Base-by-base conservation (phyloP, 2,888 invertebrate species). In the Eupithecia pulchellata region DNA sequence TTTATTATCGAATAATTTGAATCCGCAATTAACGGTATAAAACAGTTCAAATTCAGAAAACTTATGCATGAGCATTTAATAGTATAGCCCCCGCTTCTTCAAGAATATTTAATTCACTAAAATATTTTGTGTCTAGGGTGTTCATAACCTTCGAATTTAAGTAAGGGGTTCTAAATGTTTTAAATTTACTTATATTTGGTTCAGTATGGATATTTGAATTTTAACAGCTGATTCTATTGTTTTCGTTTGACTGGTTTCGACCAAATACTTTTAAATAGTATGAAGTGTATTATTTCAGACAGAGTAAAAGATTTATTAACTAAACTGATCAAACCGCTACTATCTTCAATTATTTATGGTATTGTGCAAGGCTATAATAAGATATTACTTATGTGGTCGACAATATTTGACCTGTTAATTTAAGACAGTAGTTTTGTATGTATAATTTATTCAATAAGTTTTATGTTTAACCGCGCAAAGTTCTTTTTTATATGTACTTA, bases 381-480 rank as follows among this genome's bases (percentile, higher is more conserved):
- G 47, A 20, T 0, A 47, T 20, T 4, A n/a, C 17, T 47, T 17
- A 30, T 9, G 58, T 58, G 58, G 58, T 32, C 30, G 58, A 32
- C n/a, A 60, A 60, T 60, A 60, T 30, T 30, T 60, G 58, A 60
- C 29, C 58, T 11, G 58, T 60, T 30, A 58, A 30, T 30, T 29
- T 30, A 60, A 60, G 58, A 60, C 58, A 58, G 17, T 30, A 30
- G 57, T 30, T 29, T 30, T 58, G 1, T 29, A 58, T 58, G 25
- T 4, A 9, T 47, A 47, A 2, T n/a, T n/a, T n/a, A n/a, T n/a
- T 17, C 8, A 17, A 17, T 58, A 17, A 30, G 30, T 30, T 6
- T 30, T 29, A 58, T 30, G 58, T 57, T 57, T 8, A 17, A 29
- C 57, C 29, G 29, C 5, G 13, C 14, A 55, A 27, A 29, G 57